These are phyloP conservation scores for Pissodes strobi DNA, from an alignment of 1,140 invertebrate genomes.

Conservation along the genomic window DNA sequence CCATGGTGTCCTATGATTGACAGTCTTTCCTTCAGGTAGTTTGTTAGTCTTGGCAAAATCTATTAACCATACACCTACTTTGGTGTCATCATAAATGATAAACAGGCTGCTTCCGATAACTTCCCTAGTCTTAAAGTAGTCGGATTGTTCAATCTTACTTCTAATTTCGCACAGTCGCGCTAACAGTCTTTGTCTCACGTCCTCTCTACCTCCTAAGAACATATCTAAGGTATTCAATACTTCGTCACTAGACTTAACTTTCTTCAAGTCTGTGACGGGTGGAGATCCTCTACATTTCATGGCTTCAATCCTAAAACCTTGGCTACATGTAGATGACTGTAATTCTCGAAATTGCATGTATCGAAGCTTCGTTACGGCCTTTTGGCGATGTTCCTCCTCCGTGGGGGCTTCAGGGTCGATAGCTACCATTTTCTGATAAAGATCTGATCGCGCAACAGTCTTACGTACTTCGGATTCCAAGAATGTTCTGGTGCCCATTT, in stretches of 20 bases:
- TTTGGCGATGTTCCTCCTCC: slow-evolving; percentile 72
- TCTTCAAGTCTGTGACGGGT: slow-evolving; percentile 77
- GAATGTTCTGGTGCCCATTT: slow-evolving; percentile 92
- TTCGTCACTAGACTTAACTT: slow-evolving; percentile 75
- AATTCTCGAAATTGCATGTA: slow-evolving; percentile 96
- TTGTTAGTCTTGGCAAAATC: slow-evolving; percentile 92
- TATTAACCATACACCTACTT: slow-evolving; percentile 91
- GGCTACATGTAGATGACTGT: slow-evolving; percentile 87
- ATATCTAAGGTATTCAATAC: slow-evolving; percentile 77
- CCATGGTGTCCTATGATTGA: slow-evolving; percentile 82
- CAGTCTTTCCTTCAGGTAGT: slow-evolving; percentile 69
- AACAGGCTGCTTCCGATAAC: slow-evolving; percentile 94
- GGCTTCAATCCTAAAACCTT: slow-evolving; percentile 96
- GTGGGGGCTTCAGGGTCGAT: slow-evolving; percentile 87
- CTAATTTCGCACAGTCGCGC: slow-evolving; percentile 78
- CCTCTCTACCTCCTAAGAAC: slow-evolving; percentile 73
- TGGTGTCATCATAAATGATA: slow-evolving; percentile 87
- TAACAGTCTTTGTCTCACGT: slow-evolving; percentile 71
- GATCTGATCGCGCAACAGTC: slow-evolving; percentile 72
- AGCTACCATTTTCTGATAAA: slow-evolving; percentile 93
- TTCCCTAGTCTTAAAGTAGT: slow-evolving; percentile 89
- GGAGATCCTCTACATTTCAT: slow-evolving; percentile 80
- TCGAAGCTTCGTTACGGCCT: slow-evolving; percentile 88
- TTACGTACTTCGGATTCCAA: slow-evolving; percentile 93
- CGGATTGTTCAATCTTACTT: slow-evolving; percentile 77